Evolutionary conservation across 2,797 vertebrate species (phyloP), one percentile per base, ranked within the genome.

Genomic region (Orientallactaga sibirica): DNA sequence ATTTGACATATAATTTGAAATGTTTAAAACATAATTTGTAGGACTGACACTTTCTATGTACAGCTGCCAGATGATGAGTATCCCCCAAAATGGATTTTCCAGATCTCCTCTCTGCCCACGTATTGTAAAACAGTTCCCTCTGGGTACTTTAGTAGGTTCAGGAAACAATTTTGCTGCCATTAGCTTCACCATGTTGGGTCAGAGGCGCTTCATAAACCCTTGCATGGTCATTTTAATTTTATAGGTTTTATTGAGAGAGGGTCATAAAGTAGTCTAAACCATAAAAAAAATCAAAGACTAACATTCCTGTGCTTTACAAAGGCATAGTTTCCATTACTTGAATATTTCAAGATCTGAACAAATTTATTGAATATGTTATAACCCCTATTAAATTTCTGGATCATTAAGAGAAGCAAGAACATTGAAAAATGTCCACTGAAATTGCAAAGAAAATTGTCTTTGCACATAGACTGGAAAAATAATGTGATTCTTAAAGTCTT

Each of bases 171-270:
- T 82, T 75, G 66, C 43, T 94, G 88, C 82, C 75, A 75, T 94
- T 96, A 80, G 24, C 68, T 85, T 94, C 70, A 62, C 24, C 41
- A 90, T 20, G 37, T 79, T 87, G 75, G 88, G 88, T 96, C 91
- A 95, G 94, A 95, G 91, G 88, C 0, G 22, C 89, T 93, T 92
- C 87, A 95, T 96, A 97, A 97, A 96, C 89, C 58, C 76, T 94
- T 91, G 82, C 85, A 90, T 92, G 93, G 92, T 94, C 90, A 93
- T 96, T 97, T 97, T 94, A 96, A 95, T 95, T 97, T 97, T 96
- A 95, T 94, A 80, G 43, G 19, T 96, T 97, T 96, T 96, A 94
- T 92, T 94, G 85, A 97, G 85, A 94, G 77, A 96, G 91, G 92
- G 68, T 77, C 85, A 41, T 96, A 96, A 96, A 96, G 22, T 80